Conservation (phyloP, 1,140 invertebrate species). For the Apis cerana region DNA sequence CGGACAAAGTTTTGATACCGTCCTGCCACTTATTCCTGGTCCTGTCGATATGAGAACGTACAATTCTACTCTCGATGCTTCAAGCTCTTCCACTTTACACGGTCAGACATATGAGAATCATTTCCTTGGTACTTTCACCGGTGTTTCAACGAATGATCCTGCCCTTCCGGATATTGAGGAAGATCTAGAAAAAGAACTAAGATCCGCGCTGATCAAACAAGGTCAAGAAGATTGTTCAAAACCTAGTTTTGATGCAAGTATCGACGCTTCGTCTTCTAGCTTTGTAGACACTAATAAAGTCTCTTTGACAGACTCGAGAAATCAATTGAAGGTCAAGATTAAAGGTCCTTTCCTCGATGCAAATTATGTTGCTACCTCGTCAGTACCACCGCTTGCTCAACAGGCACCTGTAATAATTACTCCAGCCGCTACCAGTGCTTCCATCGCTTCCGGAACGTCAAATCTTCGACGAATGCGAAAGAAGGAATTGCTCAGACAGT, state of each 20-base stretch:
- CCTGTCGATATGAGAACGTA: slow-evolving; percentile 94
- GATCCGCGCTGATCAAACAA: slow-evolving; percentile 83
- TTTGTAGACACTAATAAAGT: slow-evolving; percentile 83
- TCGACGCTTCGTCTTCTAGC: slow-evolving; percentile 50
- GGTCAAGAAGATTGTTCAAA: slow-evolving; percentile 77
- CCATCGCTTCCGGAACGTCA: slow-evolving; percentile 83
- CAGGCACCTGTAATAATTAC: slow-evolving; percentile 82
- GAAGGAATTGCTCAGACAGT: slow-evolving; percentile 92
- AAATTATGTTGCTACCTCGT: slow-evolving; percentile 84
- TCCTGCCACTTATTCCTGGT: slow-evolving; percentile 88
- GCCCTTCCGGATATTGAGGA: slow-evolving; percentile 87
- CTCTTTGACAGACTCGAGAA: slow-evolving; percentile 87
- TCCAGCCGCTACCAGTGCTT: slow-evolving; percentile 77
- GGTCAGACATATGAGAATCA: slow-evolving; percentile 83
- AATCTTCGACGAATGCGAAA: slow-evolving; percentile 93
- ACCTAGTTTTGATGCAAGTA: slow-evolving; percentile 58
- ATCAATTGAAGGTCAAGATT: slow-evolving; percentile 94
- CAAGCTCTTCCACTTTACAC: slow-evolving; percentile 81
- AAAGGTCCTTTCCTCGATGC: slow-evolving; percentile 92
- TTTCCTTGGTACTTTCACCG: slow-evolving; percentile 84
- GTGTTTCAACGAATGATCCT: slow-evolving; percentile 84
- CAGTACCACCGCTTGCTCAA: slow-evolving; percentile 80
- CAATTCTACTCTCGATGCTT: slow-evolving; percentile 81
- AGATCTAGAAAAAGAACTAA: slow-evolving; percentile 89
- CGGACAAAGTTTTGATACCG: slow-evolving; percentile 81